Conservation (phyloP, 2,888 invertebrate genomes). For the Itoplectis maculator region DNA sequence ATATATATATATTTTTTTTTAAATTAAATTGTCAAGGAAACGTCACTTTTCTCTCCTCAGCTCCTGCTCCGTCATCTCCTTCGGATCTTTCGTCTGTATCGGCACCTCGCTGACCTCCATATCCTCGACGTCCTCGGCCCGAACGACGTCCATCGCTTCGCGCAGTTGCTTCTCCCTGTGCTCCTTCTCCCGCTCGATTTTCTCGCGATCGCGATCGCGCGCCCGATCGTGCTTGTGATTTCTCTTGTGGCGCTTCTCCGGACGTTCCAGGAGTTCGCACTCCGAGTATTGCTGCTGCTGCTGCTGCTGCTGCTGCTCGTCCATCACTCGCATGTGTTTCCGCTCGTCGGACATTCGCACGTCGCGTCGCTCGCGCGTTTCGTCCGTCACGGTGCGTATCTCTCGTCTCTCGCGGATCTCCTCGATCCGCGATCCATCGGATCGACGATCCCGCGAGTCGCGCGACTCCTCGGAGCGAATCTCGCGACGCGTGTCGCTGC, state of each 20-base stretch:
- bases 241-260: constrained; percentile 81
- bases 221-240: constrained; percentile 86
- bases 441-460: constrained; percentile 76
- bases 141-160: constrained; percentile 80
- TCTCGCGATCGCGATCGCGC: constrained; percentile 85
- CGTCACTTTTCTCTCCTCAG: constrained; percentile 86
- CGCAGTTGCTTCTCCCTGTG: constrained; percentile 80
- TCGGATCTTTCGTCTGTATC: constrained; percentile 78
- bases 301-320: constrained; percentile 77
- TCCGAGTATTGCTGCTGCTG: constrained; percentile 77
- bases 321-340: constrained; percentile 76
- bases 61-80: constrained; percentile 83
- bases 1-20: no score
- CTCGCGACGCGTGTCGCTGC: constrained; percentile 79
- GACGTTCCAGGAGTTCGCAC: constrained; percentile 76
- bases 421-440: constrained; percentile 78
- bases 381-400: constrained; percentile 74
- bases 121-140: constrained; percentile 82
- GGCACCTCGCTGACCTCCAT: constrained; percentile 80
- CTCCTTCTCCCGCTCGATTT: constrained; percentile 78
- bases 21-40: constrained; percentile 22
- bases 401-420: constrained; percentile 81
- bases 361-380: constrained; percentile 77
- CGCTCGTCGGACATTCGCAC: constrained; percentile 70
- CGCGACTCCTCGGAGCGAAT: constrained; percentile 76